These are phyloP conservation scores for Luscinia luscinia DNA, from an alignment of 2,797 vertebrate species.

Conservation along the genomic window DNA sequence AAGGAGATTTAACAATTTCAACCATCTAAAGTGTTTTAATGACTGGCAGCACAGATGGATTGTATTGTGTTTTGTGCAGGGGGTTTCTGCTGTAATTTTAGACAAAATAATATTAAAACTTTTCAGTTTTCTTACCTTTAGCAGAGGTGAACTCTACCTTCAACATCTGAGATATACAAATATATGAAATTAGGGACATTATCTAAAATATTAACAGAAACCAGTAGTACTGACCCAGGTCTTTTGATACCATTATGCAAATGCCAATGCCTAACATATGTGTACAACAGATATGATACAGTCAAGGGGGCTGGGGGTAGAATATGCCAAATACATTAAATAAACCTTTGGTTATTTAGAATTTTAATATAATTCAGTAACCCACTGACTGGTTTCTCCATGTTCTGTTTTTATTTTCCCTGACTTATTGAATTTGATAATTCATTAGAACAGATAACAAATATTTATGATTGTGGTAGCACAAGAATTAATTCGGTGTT, in stretches of 20 bases:
- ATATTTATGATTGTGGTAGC: background rate
- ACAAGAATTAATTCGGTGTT: background rate
- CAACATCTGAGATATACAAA: background rate
- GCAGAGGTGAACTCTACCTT: background rate
- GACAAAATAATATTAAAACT: background rate
- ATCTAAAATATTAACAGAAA: background rate
- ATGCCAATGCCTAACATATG: fast-evolving
- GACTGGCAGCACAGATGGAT: conserved; percentile 77
- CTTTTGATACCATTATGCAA: background rate
- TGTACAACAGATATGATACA: background rate
- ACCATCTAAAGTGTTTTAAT: conserved; percentile 65
- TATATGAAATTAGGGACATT: background rate
- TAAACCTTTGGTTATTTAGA: background rate
- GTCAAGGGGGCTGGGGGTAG: fast-evolving
- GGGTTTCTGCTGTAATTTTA: background rate
- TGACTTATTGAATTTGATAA: background rate
- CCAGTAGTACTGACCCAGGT: background rate
- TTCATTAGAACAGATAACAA: background rate
- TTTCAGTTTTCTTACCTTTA: background rate
- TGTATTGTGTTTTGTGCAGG: background rate
- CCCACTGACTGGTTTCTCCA: background rate
- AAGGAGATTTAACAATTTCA: conserved; percentile 75
- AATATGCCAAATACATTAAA: background rate
- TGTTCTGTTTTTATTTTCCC: background rate
- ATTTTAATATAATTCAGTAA: background rate